These are phyloP conservation scores for cat (Felis catus) DNA, from an alignment of 2,113 vertebrate species.

Conservation along the genomic window DNA sequence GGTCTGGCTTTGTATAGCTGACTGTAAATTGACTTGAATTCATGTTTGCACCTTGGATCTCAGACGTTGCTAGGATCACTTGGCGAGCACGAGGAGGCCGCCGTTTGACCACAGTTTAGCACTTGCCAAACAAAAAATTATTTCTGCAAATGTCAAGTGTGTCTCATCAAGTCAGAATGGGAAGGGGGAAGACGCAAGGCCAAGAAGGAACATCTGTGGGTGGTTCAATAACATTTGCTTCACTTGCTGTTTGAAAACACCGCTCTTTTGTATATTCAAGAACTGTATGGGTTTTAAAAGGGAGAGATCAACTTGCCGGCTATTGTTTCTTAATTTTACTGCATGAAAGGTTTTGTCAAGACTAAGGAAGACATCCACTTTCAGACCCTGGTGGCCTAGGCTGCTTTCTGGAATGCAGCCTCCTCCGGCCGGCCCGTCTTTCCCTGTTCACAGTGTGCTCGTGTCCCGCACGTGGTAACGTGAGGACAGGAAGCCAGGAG, in stretches of 20 bases:
- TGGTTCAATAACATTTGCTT: neutral
- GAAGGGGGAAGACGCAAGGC: neutral
- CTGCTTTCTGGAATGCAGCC: neutral
- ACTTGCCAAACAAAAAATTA: neutral
- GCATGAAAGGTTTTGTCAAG: neutral
- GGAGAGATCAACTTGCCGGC: neutral
- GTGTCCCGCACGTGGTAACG: fast-evolving
- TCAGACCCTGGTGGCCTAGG: neutral
- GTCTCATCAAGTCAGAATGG: neutral
- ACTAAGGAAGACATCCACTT: neutral
- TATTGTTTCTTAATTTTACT: neutral
- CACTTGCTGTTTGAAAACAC: neutral
- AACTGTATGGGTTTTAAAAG: constrained; percentile 44
- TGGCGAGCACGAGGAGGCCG: neutral
- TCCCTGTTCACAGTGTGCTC: fast-evolving
- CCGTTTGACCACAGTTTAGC: neutral
- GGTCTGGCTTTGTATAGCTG: fast-evolving
- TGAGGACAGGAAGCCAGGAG: neutral
- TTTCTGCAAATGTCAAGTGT: constrained; percentile 42
- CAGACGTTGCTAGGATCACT: neutral
- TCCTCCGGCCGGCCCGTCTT: neutral
- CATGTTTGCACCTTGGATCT: neutral
- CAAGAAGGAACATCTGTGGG: constrained; percentile 10
- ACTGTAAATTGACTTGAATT: neutral
- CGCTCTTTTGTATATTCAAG: constrained; percentile 20